Evolutionary conservation across 1,140 invertebrate genomes (phyloP).

Genomic region (Aleiodes sp.): DNA sequence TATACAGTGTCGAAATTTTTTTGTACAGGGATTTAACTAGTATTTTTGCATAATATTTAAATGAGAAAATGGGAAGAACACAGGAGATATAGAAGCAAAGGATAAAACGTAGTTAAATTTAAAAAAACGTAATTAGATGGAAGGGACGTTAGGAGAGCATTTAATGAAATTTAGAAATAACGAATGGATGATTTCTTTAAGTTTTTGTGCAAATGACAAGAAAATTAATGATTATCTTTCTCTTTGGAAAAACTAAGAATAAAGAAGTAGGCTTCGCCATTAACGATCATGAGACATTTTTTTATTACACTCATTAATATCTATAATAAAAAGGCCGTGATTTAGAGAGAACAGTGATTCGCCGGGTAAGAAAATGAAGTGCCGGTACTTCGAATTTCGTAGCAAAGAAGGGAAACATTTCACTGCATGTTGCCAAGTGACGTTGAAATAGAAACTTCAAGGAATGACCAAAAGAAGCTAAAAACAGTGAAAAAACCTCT

Average conservation of each 20-base stretch:
- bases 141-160: neutral
- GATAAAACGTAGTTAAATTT: conserved; percentile 26
- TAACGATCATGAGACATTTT: conserved; percentile 9
- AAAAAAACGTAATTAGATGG: conserved; percentile 19
- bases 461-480: neutral
- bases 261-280: conserved; percentile 28
- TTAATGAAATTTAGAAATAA: neutral
- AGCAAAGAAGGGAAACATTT: neutral
- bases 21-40: conserved; percentile 64
- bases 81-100: conserved; percentile 33
- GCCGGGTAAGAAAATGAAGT: neutral
- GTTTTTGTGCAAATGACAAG: conserved; percentile 1
- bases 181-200: neutral
- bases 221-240: neutral
- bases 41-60: conserved; percentile 62
- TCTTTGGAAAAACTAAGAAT: conserved; percentile 2
- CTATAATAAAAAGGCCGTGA: conserved; percentile 3
- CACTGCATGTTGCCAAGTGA: neutral
- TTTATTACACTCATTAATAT: neutral
- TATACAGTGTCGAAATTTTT: conserved; percentile 49
- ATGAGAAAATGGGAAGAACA: conserved; percentile 29
- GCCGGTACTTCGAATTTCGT: neutral
- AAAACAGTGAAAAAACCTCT: no score
- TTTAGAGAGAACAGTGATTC: neutral
- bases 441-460: neutral